Evolutionary conservation across 2,113 vertebrate genomes (phyloP).

Genomic region (Thermophis baileyi): DNA sequence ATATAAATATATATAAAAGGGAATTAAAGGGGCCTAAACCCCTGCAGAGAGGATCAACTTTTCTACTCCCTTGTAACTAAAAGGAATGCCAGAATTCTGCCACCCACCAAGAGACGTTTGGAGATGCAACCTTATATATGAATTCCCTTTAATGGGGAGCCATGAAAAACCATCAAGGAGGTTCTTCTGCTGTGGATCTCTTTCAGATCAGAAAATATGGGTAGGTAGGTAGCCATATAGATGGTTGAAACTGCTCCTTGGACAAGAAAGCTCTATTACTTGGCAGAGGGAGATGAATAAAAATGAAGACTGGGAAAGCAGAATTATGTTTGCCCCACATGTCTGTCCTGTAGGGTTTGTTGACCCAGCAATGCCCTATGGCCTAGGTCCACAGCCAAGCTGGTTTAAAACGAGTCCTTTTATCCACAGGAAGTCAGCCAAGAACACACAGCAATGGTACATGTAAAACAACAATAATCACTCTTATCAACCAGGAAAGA

Average conservation of each 20-base stretch:
- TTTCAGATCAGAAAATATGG: background rate
- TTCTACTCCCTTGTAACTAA: too few species aligned
- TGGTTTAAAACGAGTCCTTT: background rate
- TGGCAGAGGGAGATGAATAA: background rate
- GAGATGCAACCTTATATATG: too few species aligned
- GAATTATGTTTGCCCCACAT: background rate
- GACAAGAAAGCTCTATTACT: background rate
- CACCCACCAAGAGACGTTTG: too few species aligned
- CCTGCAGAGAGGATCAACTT: too few species aligned
- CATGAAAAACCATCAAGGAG: background rate
- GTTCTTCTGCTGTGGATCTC: background rate
- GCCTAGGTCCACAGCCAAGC: background rate
- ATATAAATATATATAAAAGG: too few species aligned
- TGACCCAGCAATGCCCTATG: background rate
- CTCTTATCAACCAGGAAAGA: background rate
- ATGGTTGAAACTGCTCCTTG: background rate
- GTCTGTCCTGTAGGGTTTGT: background rate
- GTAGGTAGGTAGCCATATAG: background rate
- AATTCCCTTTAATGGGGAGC: too few species aligned
- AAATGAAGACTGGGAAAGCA: background rate
- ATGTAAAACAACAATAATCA: background rate
- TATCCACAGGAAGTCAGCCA: background rate
- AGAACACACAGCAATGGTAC: background rate
- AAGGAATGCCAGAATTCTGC: too few species aligned
- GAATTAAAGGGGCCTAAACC: too few species aligned